A percentile compares a stretch with the other conserved stretches of the same genome.
Evolutionary conservation across 2,797 vertebrate species (phyloP).

Genomic region (Hypotaenidia okinawae): DNA sequence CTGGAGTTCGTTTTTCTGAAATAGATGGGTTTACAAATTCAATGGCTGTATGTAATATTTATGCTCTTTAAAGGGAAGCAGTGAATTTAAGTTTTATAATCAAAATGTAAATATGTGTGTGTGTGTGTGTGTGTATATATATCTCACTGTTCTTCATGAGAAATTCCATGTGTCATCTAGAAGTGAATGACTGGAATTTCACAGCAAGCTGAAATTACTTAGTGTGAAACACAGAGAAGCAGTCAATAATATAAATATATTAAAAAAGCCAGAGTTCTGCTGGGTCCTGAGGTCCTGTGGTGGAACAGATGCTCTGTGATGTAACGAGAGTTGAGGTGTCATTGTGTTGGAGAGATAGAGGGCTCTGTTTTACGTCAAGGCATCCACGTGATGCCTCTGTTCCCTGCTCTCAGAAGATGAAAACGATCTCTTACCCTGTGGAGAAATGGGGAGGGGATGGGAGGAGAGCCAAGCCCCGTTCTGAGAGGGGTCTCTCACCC

Average conservation of each 20-base stretch:
- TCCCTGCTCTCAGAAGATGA: not conserved
- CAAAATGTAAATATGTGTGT: not conserved
- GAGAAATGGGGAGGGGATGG: not conserved
- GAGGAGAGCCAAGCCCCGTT: too few species aligned
- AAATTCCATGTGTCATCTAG: not conserved
- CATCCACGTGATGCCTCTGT: not conserved
- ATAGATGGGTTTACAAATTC: not conserved
- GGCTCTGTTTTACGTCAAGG: not conserved
- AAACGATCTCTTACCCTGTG: rapidly evolving
- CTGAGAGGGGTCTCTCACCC: too few species aligned
- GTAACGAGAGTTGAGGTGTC: not conserved
- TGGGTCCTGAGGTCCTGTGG: not conserved
- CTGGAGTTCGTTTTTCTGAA: not conserved
- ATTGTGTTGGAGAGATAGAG: not conserved
- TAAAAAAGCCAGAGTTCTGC: not conserved
- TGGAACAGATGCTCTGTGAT: not conserved
- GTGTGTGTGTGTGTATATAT: too few species aligned
- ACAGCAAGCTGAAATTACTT: not conserved
- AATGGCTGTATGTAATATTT: not conserved
- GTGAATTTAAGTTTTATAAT: not conserved
- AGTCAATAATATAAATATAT: not conserved
- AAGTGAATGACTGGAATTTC: not conserved
- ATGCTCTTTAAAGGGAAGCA: not conserved
- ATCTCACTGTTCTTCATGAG: not conserved
- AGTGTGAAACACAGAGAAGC: not conserved